Evolutionary conservation across 2,888 invertebrate genomes (phyloP).

Genomic region (Cephus pulcher): DNA sequence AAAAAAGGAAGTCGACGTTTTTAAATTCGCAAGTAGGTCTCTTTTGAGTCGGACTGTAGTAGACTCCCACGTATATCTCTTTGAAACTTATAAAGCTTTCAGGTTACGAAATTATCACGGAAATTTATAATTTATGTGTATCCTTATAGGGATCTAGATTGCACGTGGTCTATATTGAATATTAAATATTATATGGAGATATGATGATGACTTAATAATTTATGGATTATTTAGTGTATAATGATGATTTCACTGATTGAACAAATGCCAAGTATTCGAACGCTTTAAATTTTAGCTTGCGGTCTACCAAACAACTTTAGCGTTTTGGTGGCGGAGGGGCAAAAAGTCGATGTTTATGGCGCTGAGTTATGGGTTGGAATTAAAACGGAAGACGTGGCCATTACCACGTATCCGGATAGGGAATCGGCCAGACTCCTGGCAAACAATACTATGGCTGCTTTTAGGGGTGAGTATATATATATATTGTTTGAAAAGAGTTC

Average conservation of each 20-base stretch:
- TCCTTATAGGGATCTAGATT: too few relatives aligned
- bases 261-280: neutral
- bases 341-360: constrained; percentile 22
- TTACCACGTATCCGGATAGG: constrained; percentile 24
- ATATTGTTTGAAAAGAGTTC: neutral
- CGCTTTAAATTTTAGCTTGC: constrained; percentile 22
- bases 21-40: neutral
- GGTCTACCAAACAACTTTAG: constrained; percentile 22
- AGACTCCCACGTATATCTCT: neutral
- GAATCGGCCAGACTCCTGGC: constrained; percentile 30
- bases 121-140: too few relatives aligned
- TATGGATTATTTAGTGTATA: neutral
- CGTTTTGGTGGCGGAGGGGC: constrained; percentile 23
- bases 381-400: constrained; percentile 8
- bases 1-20: neutral
- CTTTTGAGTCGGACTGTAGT: neutral
- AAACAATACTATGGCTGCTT: constrained; percentile 26
- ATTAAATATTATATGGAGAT: neutral
- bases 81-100: neutral
- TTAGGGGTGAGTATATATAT: constrained; percentile 26
- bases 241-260: neutral
- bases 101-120: too few relatives aligned
- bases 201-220: neutral
- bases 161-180: neutral
- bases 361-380: constrained; percentile 26